Evolutionary conservation across 1,140 invertebrate species (phyloP).

Genomic region (Drosophila neocordata): DNA sequence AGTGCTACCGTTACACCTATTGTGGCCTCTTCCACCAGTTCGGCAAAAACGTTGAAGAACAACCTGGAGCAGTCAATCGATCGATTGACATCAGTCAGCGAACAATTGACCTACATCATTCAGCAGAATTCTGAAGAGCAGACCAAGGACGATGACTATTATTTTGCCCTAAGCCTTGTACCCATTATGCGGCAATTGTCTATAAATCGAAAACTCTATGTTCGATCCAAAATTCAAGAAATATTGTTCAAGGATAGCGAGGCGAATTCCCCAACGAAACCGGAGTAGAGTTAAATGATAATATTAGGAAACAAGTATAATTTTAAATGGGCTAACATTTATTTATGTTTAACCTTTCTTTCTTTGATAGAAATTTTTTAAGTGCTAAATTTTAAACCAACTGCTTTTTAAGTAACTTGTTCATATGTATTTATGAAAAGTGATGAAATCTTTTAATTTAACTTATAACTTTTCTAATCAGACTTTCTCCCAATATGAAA

Average conservation of each 20-base stretch:
- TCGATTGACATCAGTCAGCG: slow-evolving; percentile 60
- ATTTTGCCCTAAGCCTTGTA: slow-evolving; percentile 65
- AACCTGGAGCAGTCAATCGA: slow-evolving; percentile 70
- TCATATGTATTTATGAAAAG: background rate
- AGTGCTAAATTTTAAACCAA: background rate
- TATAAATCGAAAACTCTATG: slow-evolving; percentile 62
- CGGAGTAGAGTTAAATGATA: slow-evolving; percentile 39
- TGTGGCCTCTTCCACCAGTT: slow-evolving; percentile 39
- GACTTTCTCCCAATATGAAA: background rate
- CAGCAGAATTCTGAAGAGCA: slow-evolving; percentile 66
- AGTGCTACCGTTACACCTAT: slow-evolving; percentile 20
- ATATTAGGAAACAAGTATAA: background rate
- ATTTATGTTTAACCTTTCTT: background rate
- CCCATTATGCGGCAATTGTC: slow-evolving; percentile 65
- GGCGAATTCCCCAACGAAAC: slow-evolving; percentile 26
- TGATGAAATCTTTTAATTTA: background rate
- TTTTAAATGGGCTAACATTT: background rate
- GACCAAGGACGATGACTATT: slow-evolving; percentile 66
- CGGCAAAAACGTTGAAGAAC: slow-evolving; percentile 68
- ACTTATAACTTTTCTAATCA: background rate
- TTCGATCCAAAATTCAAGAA: slow-evolving; percentile 69
- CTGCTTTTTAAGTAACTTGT: background rate
- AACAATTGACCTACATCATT: slow-evolving; percentile 63
- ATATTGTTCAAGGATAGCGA: slow-evolving; percentile 67
- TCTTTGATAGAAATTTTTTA: background rate